Evolutionary conservation across 2,113 vertebrate genomes (phyloP).

Genomic region (Alethe diademata): DNA sequence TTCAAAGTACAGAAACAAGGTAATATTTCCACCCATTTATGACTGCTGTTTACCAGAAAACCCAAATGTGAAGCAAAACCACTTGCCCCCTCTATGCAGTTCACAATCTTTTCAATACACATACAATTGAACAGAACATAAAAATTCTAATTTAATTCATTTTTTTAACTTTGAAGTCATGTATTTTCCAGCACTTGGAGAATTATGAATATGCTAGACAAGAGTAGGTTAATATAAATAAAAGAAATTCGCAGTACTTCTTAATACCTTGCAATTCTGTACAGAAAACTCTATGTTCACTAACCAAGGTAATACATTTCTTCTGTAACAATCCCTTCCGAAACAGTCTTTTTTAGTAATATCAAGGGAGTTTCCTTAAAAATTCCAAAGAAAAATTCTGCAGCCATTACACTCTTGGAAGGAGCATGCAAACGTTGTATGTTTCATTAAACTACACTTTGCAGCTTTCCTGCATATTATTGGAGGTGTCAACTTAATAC

Average conservation of each 20-base stretch:
- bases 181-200: not conserved
- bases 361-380: not conserved
- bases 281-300: not conserved
- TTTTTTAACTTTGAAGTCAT: not conserved
- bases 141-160: not conserved
- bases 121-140: not conserved
- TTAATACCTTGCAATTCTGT: not conserved
- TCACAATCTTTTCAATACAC: not conserved
- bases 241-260: not conserved
- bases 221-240: not conserved
- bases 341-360: not conserved
- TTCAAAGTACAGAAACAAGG: not conserved
- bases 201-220: not conserved
- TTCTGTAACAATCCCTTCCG: not conserved
- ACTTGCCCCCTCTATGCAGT: not conserved
- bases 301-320: not conserved
- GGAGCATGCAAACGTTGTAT: not conserved
- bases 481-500: not conserved
- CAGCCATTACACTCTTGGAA: not conserved
- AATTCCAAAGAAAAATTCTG: not conserved
- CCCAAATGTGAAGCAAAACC: not conserved
- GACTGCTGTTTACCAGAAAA: not conserved
- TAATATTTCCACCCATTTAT: not conserved
- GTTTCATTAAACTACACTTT: not conserved
- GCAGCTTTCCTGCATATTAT: not conserved